These are phyloP conservation scores for Holacanthus passer DNA, from an alignment of 2,113 vertebrate species.

Conservation along the genomic window DNA sequence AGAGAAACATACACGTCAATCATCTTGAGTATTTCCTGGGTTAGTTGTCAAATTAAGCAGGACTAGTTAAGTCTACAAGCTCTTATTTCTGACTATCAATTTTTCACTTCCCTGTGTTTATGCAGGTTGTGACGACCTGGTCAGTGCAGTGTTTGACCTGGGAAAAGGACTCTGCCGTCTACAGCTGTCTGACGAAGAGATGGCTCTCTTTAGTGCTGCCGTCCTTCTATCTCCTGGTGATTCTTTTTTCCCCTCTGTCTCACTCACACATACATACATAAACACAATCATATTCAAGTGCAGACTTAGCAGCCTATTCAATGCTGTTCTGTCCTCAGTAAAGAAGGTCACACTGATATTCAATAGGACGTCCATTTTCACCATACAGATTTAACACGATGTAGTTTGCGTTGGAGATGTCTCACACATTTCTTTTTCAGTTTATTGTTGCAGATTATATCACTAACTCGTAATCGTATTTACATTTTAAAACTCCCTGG, in stretches of 20 bases:
- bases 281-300: background rate
- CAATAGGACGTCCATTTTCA: background rate
- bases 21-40: background rate
- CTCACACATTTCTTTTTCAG: background rate
- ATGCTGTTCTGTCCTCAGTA: background rate
- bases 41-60: background rate
- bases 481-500: background rate
- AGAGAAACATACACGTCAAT: background rate
- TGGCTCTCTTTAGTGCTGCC: conserved; percentile 89
- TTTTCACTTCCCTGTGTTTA: conserved; percentile 19
- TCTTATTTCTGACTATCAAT: background rate
- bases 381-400: background rate
- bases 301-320: background rate
- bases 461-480: background rate
- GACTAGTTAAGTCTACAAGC: background rate
- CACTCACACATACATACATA: background rate
- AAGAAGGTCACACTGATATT: background rate
- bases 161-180: conserved; percentile 89
- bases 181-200: conserved; percentile 91
- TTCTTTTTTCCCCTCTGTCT: background rate
- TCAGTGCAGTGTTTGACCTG: conserved; percentile 89
- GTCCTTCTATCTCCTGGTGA: conserved; percentile 91
- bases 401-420: background rate
- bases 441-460: background rate
- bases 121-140: conserved; percentile 92